phyloP scores from a whole-genome alignment of 2,888 invertebrate genomes.

The Macrophya annulata region DNA sequence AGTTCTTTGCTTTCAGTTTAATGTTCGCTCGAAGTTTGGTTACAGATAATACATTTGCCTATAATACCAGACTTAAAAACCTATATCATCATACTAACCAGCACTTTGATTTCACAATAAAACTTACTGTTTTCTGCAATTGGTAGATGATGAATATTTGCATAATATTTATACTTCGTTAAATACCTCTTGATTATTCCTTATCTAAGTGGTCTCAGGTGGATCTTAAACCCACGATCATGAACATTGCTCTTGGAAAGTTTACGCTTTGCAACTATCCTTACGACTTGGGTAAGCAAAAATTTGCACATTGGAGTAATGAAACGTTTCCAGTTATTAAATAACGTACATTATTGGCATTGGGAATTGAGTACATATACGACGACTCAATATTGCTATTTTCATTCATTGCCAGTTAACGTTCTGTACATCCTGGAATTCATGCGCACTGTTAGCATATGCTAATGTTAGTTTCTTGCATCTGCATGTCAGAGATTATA shows the following conservation, averaged over 20 bases:
- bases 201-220: background rate
- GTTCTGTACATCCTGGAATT: background rate
- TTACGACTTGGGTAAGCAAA: background rate
- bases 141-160: background rate
- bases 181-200: background rate
- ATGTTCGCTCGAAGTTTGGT: background rate
- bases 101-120: background rate
- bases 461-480: background rate
- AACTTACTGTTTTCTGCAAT: background rate
- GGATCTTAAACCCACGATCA: background rate
- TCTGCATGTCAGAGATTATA: background rate
- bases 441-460: constrained; percentile 26
- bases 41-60: background rate
- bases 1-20: background rate
- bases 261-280: background rate
- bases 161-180: background rate
- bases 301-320: background rate
- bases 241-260: background rate
- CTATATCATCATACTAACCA: background rate
- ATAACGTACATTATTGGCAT: constrained; percentile 18
- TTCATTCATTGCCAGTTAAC: background rate
- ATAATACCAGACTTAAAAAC: background rate
- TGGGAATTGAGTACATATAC: background rate
- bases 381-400: background rate
- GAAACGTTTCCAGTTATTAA: background rate